A percentile compares a stretch with the other conserved stretches of the same genome.
Conservation (phyloP, 2,113 vertebrate genomes). For the Probosciger aterrimus region DNA sequence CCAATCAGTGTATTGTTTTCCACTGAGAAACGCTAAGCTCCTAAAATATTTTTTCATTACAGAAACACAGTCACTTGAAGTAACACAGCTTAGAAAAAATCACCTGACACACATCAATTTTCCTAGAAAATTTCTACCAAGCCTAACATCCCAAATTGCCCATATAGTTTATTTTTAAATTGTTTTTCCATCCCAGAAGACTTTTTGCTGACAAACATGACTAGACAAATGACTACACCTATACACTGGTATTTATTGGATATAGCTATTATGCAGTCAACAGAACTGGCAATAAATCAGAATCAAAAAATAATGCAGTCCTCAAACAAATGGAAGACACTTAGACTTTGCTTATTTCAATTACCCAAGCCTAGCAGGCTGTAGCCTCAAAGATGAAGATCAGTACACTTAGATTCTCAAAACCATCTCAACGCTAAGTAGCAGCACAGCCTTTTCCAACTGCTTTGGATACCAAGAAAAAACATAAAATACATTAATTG, state of each 20-base stretch:
- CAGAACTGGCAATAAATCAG: background rate
- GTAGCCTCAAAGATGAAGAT: background rate
- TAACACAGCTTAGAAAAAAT: background rate
- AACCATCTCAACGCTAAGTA: background rate
- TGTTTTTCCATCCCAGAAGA: background rate
- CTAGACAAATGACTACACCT: background rate
- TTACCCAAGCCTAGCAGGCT: background rate
- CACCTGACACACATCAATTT: background rate
- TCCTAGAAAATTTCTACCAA: background rate
- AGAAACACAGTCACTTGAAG: background rate
- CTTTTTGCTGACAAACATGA: background rate
- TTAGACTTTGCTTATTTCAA: background rate
- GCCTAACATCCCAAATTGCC: background rate
- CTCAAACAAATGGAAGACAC: background rate
- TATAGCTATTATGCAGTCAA: background rate
- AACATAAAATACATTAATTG: background rate
- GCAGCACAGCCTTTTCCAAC: background rate
- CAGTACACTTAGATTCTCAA: background rate
- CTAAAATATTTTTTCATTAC: background rate
- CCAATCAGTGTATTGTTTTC: background rate
- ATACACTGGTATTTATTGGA: background rate
- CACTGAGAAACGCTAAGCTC: background rate
- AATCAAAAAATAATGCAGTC: background rate
- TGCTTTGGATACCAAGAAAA: background rate
- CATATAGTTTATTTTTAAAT: background rate